These are phyloP conservation scores for Drosophila nr. fundita DNA, from an alignment of 2,888 invertebrate species.

Conservation along the genomic window DNA sequence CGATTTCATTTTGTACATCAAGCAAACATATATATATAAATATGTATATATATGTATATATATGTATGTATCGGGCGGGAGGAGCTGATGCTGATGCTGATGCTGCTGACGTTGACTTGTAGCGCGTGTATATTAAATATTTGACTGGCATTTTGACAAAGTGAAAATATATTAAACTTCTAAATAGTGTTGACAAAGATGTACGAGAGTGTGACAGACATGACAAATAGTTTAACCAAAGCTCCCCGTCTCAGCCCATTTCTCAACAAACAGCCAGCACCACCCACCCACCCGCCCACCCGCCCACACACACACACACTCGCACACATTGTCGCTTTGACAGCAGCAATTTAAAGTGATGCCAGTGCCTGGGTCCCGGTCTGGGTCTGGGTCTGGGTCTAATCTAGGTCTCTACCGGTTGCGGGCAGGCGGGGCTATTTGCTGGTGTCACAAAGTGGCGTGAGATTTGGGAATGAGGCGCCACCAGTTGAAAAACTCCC, in stretches of 20 bases:
- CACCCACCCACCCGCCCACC: background rate
- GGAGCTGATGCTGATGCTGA: background rate
- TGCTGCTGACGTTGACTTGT: constrained; percentile 35
- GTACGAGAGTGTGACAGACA: constrained; percentile 78
- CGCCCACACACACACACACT: constrained; percentile 20
- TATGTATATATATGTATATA: background rate
- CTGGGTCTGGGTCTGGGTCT: constrained; percentile 17
- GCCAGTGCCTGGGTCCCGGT: constrained; percentile 27
- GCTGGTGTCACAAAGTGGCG: constrained; percentile 68
- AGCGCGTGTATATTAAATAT: constrained; percentile 60
- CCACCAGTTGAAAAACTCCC: constrained; percentile 40
- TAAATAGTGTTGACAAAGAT: constrained; percentile 82
- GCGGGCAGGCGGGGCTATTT: background rate
- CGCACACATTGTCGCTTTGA: constrained; percentile 51
- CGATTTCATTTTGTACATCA: background rate
- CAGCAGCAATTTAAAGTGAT: constrained; percentile 77
- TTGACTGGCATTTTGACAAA: constrained; percentile 66
- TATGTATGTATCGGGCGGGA: background rate
- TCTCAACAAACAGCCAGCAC: constrained; percentile 10
- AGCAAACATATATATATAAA: background rate
- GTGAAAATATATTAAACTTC: constrained; percentile 78
- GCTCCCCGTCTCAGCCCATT: constrained; percentile 16
- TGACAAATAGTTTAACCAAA: constrained; percentile 71
- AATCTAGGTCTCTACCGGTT: constrained; percentile 14
- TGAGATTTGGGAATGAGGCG: constrained; percentile 48